Percentiles rank a stretch among this genome's conserved stretches.
Conservation (phyloP, 2,888 invertebrate genomes). For the Orgyia antiqua region DNA sequence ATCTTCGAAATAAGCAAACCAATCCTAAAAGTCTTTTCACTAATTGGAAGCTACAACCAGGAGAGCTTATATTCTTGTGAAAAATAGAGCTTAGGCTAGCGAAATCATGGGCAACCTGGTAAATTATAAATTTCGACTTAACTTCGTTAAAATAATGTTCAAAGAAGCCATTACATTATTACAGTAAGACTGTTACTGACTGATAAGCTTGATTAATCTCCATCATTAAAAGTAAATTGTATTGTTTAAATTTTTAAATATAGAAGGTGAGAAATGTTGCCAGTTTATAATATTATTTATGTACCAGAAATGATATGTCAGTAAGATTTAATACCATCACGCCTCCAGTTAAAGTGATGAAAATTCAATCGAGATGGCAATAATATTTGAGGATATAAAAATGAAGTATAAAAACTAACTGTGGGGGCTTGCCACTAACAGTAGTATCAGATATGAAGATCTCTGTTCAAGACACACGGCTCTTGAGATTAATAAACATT, state of each 20-base stretch:
- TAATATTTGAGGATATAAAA: conserved; percentile 41
- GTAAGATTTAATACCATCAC: conserved; percentile 34
- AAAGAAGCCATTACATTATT: too few species aligned
- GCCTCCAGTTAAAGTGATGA: conserved; percentile 49
- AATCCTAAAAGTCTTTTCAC: too few species aligned
- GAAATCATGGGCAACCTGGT: too few species aligned
- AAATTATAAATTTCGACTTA: too few species aligned
- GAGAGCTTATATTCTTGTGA: too few species aligned
- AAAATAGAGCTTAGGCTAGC: too few species aligned
- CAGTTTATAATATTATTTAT: not conserved
- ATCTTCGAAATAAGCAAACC: too few species aligned
- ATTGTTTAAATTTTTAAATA: not conserved
- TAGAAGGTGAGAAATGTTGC: not conserved
- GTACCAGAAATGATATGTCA: conserved; percentile 22
- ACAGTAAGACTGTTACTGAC: too few species aligned
- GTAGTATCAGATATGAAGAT: conserved; percentile 53
- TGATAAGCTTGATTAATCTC: too few species aligned
- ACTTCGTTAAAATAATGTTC: too few species aligned
- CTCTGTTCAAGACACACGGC: conserved; percentile 40
- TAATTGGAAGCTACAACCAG: too few species aligned
- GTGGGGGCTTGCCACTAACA: conserved; percentile 46
- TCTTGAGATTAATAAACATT: too few species aligned
- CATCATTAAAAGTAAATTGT: conserved; percentile 2
- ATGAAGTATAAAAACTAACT: conserved; percentile 60
- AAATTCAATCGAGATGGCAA: conserved; percentile 58